Percentiles rank a stretch among this genome's conserved stretches.
Evolutionary conservation across 2,113 vertebrate species (phyloP).

Genomic region (Oncorhynchus tshawytscha): DNA sequence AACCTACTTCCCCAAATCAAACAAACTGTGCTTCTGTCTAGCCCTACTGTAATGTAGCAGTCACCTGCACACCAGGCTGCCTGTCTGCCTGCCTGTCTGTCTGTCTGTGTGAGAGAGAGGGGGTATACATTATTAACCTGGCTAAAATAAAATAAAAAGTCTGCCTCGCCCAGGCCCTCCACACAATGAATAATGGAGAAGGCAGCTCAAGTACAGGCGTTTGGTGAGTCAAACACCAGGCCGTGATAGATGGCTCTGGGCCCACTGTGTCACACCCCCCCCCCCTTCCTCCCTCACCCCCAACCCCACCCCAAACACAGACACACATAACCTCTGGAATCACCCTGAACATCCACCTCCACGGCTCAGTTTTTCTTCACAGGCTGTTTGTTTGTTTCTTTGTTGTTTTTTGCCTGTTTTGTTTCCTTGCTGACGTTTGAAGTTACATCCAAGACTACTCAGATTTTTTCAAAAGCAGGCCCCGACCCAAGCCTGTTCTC

Average conservation of each 20-base stretch:
- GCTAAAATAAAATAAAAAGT: constrained; percentile 75
- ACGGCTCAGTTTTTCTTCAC: not conserved
- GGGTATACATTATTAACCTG: constrained; percentile 78
- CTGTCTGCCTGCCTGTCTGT: not conserved
- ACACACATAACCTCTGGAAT: constrained; percentile 46
- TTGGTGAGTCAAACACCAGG: constrained; percentile 74
- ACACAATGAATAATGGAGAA: constrained; percentile 77
- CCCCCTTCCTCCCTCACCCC: constrained; percentile 2
- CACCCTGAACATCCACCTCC: constrained; percentile 20
- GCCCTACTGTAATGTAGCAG: not conserved
- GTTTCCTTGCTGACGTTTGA: constrained; percentile 36
- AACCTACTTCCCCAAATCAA: too few species aligned
- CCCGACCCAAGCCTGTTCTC: not conserved
- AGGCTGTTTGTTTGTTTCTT: constrained; percentile 25
- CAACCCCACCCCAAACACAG: constrained; percentile 33
- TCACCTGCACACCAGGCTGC: constrained; percentile 52
- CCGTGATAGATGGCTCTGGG: constrained; percentile 67
- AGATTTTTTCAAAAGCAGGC: too few species aligned
- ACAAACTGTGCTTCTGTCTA: too few species aligned
- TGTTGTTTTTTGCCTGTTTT: constrained; percentile 39
- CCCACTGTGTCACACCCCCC: constrained; percentile 30
- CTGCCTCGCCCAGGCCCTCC: constrained; percentile 60
- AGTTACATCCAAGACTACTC: constrained; percentile 20
- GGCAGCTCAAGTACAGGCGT: constrained; percentile 69
- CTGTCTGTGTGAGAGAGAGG: constrained; percentile 45